A percentile compares a stretch with the other conserved stretches of the same genome.
phyloP scores from a whole-genome alignment of 2,113 vertebrate species.

The Lepus europaeus region DNA sequence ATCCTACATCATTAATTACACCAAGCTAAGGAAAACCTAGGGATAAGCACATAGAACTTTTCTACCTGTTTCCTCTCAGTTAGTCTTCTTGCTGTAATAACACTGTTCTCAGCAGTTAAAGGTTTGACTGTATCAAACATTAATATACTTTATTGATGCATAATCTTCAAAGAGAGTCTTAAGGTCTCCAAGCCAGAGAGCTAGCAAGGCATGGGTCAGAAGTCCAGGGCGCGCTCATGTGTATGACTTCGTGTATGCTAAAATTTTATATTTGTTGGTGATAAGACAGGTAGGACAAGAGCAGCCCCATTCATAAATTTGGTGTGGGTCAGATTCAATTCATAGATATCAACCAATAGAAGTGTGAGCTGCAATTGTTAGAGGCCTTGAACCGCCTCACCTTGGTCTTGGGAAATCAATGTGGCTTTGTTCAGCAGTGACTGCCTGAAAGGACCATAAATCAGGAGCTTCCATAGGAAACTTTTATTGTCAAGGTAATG shows the following conservation, averaged over 20 bases:
- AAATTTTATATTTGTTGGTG: slow-evolving; percentile 71
- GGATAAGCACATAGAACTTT: slow-evolving; percentile 2
- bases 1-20: slow-evolving; percentile 1
- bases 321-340: slow-evolving; percentile 72
- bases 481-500: slow-evolving; percentile 80
- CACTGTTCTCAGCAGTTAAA: slow-evolving; percentile 69
- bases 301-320: slow-evolving; percentile 79
- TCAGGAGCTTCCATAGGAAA: slow-evolving; percentile 73
- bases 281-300: slow-evolving; percentile 73
- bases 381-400: slow-evolving; percentile 79
- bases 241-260: slow-evolving; percentile 53
- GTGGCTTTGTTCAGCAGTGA: slow-evolving; percentile 79
- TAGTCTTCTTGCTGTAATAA: slow-evolving; percentile 55
- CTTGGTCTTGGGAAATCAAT: slow-evolving; percentile 77
- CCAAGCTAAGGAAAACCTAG: slow-evolving; percentile 2
- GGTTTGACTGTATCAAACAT: slow-evolving; percentile 70
- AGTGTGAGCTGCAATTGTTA: slow-evolving; percentile 73
- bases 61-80: slow-evolving; percentile 46
- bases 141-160: slow-evolving; percentile 76
- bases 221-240: slow-evolving; percentile 63
- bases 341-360: slow-evolving; percentile 70
- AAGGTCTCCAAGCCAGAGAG: slow-evolving; percentile 57
- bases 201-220: slow-evolving; percentile 63
- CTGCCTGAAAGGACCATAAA: slow-evolving; percentile 78
- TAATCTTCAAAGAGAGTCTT: slow-evolving; percentile 83